Evolutionary conservation across 1,140 invertebrate species (phyloP).

Genomic region (Drosophila simulans): DNA sequence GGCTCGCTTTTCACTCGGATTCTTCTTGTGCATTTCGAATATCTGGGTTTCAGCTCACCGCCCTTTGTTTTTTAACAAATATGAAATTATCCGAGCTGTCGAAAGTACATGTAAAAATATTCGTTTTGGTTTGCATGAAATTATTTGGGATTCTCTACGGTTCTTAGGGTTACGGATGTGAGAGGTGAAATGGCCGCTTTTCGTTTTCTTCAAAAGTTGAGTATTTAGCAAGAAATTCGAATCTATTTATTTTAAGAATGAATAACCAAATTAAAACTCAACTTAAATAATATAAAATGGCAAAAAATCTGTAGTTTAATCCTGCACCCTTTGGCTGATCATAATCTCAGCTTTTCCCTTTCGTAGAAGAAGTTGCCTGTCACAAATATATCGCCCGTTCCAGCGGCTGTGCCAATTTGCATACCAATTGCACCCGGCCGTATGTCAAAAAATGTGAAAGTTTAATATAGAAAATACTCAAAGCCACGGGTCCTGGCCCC

Average conservation of each 20-base stretch:
- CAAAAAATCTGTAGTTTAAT: background rate
- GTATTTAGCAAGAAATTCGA: too few relatives aligned
- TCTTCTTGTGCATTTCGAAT: slow-evolving; percentile 24
- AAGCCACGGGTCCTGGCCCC: slow-evolving; percentile 24
- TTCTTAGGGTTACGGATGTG: slow-evolving; percentile 35
- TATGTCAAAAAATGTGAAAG: slow-evolving; percentile 80
- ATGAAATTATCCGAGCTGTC: slow-evolving; percentile 66
- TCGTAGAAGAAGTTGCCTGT: slow-evolving; percentile 18
- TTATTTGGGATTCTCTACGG: slow-evolving; percentile 41
- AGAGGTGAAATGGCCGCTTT: background rate
- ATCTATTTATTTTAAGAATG: too few relatives aligned
- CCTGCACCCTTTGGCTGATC: slow-evolving; percentile 12
- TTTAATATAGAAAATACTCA: slow-evolving; percentile 81
- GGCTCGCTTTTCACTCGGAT: slow-evolving; percentile 57
- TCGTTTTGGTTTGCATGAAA: slow-evolving; percentile 45
- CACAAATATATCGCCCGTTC: slow-evolving; percentile 12
- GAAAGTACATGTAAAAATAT: slow-evolving; percentile 40
- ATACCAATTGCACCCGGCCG: slow-evolving; percentile 71
- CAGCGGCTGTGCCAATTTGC: slow-evolving; percentile 66
- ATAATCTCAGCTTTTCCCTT: slow-evolving; percentile 44
- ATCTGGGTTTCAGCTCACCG: background rate
- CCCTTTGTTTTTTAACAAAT: slow-evolving; percentile 65
- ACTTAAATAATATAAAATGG: too few relatives aligned
- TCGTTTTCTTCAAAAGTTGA: background rate
- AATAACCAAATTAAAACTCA: too few relatives aligned